A percentile compares a stretch with the other conserved stretches of the same genome.
phyloP scores from a whole-genome alignment of 2,113 vertebrate genomes.

The Indicator maculatus region DNA sequence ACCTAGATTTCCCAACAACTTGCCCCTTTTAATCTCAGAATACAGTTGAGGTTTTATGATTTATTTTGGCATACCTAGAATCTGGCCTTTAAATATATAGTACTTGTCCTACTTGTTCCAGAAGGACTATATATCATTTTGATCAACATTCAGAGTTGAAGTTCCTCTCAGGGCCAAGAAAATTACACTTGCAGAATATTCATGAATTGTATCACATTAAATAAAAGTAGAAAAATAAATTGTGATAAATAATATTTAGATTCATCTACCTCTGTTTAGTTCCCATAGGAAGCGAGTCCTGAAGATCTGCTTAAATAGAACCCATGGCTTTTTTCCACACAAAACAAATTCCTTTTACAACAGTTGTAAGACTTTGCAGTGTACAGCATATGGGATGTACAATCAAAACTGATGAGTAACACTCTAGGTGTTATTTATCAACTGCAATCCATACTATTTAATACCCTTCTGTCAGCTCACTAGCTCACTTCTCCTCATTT shows the following conservation, averaged over 20 bases:
- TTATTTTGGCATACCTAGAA: slow-evolving; percentile 17
- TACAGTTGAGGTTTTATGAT: background rate
- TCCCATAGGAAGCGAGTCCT: background rate
- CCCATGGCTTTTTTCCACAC: background rate
- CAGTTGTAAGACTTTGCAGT: background rate
- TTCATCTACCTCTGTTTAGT: background rate
- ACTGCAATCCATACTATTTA: slow-evolving; percentile 30
- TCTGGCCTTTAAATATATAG: background rate
- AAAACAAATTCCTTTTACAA: background rate
- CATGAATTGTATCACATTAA: slow-evolving; percentile 2
- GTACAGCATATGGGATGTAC: background rate
- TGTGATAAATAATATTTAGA: background rate
- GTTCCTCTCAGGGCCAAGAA: slow-evolving; percentile 20
- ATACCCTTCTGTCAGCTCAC: slow-evolving; percentile 40
- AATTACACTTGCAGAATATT: slow-evolving; percentile 5
- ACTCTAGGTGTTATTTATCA: slow-evolving; percentile 37
- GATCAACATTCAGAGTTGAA: background rate
- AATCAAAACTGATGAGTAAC: slow-evolving; percentile 44
- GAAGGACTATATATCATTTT: background rate
- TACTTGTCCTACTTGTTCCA: slow-evolving; percentile 3
- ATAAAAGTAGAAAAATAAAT: slow-evolving; percentile 14
- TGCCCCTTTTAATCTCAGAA: background rate
- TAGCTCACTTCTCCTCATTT: background rate
- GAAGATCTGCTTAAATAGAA: background rate
- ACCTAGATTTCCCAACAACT: background rate